Evolutionary conservation across 2,113 vertebrate genomes (phyloP).

Genomic region (Scatophagus argus): DNA sequence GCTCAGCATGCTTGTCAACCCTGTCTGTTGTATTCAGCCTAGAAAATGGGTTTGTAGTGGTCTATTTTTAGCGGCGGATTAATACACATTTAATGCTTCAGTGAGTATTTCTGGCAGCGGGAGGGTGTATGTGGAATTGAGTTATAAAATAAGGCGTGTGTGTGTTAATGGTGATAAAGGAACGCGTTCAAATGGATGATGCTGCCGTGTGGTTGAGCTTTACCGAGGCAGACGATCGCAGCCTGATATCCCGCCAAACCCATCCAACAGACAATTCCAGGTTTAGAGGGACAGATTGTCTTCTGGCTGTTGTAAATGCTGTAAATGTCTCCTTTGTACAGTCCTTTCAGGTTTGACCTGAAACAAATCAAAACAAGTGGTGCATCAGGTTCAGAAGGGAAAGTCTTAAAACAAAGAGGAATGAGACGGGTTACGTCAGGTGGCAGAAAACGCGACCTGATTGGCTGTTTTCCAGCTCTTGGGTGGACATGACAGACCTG

Average conservation of each 20-base stretch:
- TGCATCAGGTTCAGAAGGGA: neutral
- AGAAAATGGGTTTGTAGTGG: neutral
- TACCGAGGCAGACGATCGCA: conserved; percentile 89
- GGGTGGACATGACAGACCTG: neutral
- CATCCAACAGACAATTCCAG: conserved; percentile 90
- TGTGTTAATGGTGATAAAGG: neutral
- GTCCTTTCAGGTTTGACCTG: conserved; percentile 86
- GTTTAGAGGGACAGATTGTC: conserved; percentile 77
- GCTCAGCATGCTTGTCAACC: too few relatives aligned
- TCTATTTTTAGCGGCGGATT: neutral
- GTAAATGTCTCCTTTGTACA: conserved; percentile 85
- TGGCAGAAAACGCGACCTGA: neutral
- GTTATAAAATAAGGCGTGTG: neutral
- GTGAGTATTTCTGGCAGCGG: neutral
- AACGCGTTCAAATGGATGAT: neutral
- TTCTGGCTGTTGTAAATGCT: conserved; percentile 81
- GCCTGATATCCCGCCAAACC: conserved; percentile 88
- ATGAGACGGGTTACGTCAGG: too few relatives aligned
- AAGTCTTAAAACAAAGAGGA: too few relatives aligned
- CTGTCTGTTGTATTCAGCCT: neutral
- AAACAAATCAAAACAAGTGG: conserved; percentile 7
- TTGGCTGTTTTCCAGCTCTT: too few relatives aligned
- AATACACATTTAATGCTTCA: neutral
- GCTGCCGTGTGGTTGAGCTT: conserved; percentile 19
- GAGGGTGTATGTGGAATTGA: neutral